Evolutionary conservation across 1,140 invertebrate genomes (phyloP).

Genomic region (Gryllus bimaculatus): DNA sequence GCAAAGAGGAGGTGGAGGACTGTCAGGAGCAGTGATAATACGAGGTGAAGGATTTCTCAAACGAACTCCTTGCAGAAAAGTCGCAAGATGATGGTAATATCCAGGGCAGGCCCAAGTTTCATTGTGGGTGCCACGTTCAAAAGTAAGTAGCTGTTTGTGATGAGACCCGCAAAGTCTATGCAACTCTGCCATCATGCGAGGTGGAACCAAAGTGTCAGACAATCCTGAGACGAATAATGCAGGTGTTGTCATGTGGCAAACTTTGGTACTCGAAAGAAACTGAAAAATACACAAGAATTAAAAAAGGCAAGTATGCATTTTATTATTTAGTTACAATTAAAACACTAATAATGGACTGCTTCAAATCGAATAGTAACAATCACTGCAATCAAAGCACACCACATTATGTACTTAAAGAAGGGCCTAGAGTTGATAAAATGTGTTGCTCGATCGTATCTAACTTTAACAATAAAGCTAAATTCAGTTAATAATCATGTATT

Average conservation of each 20-base stretch:
- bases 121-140: slow-evolving; percentile 73
- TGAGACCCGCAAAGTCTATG: slow-evolving; percentile 57
- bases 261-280: slow-evolving; percentile 62
- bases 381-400: too few relatives aligned
- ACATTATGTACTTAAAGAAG: too few relatives aligned
- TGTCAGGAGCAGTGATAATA: neutral
- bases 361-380: too few relatives aligned
- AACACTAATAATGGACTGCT: too few relatives aligned
- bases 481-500: too few relatives aligned
- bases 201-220: slow-evolving; percentile 75
- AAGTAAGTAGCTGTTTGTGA: slow-evolving; percentile 58
- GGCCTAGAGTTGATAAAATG: too few relatives aligned
- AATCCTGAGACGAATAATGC: slow-evolving; percentile 72
- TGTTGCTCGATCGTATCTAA: too few relatives aligned
- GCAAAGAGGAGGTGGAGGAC: neutral
- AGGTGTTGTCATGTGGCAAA: slow-evolving; percentile 53
- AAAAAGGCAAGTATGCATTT: neutral
- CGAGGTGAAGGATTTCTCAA: neutral
- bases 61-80: slow-evolving; percentile 40
- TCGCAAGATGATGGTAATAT: slow-evolving; percentile 48
- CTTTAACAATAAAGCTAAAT: too few relatives aligned
- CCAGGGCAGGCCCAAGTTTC: slow-evolving; percentile 68
- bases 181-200: slow-evolving; percentile 73
- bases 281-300: slow-evolving; percentile 38
- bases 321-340: neutral